Evolutionary conservation across 2,113 vertebrate species (phyloP), one percentile per base, ranked within the genome.

Genomic region (Catharus fuscescens): DNA sequence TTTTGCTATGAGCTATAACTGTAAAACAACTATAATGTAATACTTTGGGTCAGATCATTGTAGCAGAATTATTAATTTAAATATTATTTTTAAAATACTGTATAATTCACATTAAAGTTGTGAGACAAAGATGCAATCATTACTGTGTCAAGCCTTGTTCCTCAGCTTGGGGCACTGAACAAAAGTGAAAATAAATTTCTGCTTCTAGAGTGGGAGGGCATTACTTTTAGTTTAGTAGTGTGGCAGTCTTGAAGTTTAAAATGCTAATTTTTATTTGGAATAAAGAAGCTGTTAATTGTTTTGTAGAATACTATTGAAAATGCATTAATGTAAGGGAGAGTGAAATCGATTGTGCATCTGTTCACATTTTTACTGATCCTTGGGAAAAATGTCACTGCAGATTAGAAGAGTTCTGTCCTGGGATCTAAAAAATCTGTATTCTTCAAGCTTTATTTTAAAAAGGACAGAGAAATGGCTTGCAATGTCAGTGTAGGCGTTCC

Each of bases 241-340:
- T 65, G 29, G 15, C 53, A 87, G 1, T 60, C 48, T 32, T 76
- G 59, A 86, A 56, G 60, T 28, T 79, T 10, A 57, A 88, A 86
- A 70, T 88, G 42, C 42, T 81, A 26, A 38, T 84, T 93, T 95
- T 86, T 69, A 29, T 71, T 88, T 74, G 44, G 24, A 89, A 72
- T 89, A 85, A 81, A 70, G 64, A 45, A 81, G 23, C 36, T 65
- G 52, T 87, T 93, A 91, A 85, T 72, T 65, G 57, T 89, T 96
- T 78, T 53, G 69, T 81, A 56, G 80, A 91, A 79, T 60, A 23
- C 34, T 76, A 57, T 40, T 92, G 86, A 81, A 95, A 95, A 95
- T 79, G 65, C 45, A 64, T 88, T 81, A 56, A 91, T 72, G n/a
- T 72, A n/a, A 0, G 0, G 57, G 77, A 92, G 13, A 74, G 25